A percentile compares a stretch with the other conserved stretches of the same genome.
phyloP scores from a whole-genome alignment of 2,113 vertebrate genomes.

The Protobothrops flavoviridis region DNA sequence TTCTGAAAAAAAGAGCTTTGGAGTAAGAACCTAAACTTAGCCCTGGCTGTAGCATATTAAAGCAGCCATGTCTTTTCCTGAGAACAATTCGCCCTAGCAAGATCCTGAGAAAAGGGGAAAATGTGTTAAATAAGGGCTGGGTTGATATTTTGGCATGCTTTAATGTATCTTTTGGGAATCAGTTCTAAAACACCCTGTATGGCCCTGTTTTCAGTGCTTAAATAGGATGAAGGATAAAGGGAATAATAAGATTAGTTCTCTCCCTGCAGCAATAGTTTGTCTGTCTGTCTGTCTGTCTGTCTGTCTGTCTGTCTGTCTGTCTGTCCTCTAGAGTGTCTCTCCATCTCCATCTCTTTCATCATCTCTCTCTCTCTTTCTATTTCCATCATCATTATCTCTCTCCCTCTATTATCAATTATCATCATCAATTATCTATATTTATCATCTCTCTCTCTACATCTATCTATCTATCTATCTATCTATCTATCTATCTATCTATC shows the following conservation, averaged over 20 bases:
- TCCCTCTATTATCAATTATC: no score
- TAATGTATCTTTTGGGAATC: not conserved
- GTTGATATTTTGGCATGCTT: not conserved
- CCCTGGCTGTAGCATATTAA: not conserved
- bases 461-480: no score
- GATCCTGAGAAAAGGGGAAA: not conserved
- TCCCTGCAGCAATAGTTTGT: no score
- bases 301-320: no score
- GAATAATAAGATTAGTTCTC: no score
- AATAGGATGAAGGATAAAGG: not conserved
- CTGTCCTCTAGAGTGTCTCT: no score
- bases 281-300: no score
- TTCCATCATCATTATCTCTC: no score
- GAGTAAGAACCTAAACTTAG: not conserved
- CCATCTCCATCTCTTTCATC: no score
- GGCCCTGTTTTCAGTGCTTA: not conserved
- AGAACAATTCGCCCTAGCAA: not conserved
- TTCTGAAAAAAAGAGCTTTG: not conserved
- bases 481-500: not conserved
- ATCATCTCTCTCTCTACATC: no score
- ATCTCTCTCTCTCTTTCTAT: no score
- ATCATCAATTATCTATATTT: no score
- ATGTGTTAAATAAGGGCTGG: not conserved
- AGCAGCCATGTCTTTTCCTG: not conserved
- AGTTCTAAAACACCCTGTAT: not conserved